Evolutionary conservation across 1,140 invertebrate species (phyloP).

Genomic region (Nautilus pompilius): DNA sequence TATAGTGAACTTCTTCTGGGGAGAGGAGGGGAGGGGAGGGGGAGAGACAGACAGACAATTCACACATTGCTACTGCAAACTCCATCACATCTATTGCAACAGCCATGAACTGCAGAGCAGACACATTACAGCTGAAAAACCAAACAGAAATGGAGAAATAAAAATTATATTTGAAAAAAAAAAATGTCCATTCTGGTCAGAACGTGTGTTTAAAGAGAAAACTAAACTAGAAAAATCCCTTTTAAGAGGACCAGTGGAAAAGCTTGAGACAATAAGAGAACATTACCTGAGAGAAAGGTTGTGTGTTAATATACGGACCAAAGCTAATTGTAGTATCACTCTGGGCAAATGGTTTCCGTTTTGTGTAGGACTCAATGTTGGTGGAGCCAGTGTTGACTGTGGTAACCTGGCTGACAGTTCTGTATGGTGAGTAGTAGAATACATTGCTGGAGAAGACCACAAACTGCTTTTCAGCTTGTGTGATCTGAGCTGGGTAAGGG

Average conservation of each 20-base stretch:
- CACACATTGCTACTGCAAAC: no score
- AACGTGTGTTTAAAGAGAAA: no score
- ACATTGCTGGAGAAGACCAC: constrained; percentile 82
- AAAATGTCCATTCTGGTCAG: not conserved
- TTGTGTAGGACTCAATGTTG: constrained; percentile 77
- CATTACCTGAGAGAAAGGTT: constrained; percentile 58
- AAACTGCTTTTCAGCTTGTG: constrained; percentile 89
- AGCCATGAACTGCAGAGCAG: no score
- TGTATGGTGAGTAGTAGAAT: constrained; percentile 82
- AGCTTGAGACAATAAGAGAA: no score
- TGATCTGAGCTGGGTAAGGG: constrained; percentile 83
- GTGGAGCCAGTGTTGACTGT: constrained; percentile 72
- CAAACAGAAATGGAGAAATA: not conserved
- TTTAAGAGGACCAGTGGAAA: no score
- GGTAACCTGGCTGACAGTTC: constrained; percentile 75
- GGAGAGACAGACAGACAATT: no score
- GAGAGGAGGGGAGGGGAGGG: no score
- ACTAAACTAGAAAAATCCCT: no score
- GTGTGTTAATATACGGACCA: constrained; percentile 80
- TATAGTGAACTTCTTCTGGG: no score
- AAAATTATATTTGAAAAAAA: not conserved
- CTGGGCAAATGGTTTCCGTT: constrained; percentile 81
- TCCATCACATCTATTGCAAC: no score
- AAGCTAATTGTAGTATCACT: constrained; percentile 78
- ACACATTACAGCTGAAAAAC: no score